Percentiles rank a stretch among this genome's conserved stretches.
Evolutionary conservation across 2,113 vertebrate genomes (phyloP).

Genomic region (Hippopotamus amphibius): DNA sequence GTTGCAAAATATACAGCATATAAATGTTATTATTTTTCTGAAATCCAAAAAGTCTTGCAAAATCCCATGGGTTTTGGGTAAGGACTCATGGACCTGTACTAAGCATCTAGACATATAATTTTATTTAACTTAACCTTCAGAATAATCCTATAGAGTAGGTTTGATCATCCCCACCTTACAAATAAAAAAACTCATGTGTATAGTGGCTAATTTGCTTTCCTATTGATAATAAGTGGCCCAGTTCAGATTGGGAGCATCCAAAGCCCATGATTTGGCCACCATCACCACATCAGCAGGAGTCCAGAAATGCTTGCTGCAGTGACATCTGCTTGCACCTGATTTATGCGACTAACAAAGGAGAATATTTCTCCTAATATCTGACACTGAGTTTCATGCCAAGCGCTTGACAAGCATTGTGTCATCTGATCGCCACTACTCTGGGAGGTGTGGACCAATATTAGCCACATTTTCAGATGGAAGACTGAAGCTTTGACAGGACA

Average conservation of each 20-base stretch:
- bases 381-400: background rate
- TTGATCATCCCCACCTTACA: background rate
- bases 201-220: background rate
- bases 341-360: background rate
- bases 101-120: background rate
- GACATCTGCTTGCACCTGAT: background rate
- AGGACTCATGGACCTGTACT: background rate
- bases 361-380: background rate
- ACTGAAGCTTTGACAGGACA: background rate
- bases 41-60: constrained; percentile 18
- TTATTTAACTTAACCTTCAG: constrained; percentile 36
- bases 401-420: background rate
- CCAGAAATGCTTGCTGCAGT: background rate
- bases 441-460: background rate
- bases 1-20: constrained; percentile 43
- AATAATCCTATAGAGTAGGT: constrained; percentile 7
- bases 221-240: background rate
- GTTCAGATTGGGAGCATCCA: background rate
- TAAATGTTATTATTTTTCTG: background rate
- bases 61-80: background rate
- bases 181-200: background rate
- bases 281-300: background rate
- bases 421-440: background rate
- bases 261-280: background rate
- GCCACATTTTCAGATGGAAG: constrained; percentile 16